A percentile compares a stretch with the other conserved stretches of the same genome.
phyloP scores from a whole-genome alignment of 2,797 vertebrate genomes.

The Micrastur ruficollis region DNA sequence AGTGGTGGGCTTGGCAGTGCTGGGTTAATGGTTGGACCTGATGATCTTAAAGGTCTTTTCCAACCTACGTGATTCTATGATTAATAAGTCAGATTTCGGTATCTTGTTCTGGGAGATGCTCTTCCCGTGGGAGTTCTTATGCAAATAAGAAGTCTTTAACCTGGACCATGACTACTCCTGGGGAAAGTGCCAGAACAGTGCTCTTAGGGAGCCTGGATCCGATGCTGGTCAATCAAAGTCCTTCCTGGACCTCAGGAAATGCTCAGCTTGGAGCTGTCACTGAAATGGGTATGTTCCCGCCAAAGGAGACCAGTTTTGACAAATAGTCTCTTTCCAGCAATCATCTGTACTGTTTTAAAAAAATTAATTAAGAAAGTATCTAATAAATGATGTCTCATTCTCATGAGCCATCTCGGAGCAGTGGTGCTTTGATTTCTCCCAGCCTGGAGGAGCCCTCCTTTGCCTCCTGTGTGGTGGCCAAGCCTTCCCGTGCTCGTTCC shows the following conservation, averaged over 20 bases:
- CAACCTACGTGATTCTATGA: too few relatives aligned
- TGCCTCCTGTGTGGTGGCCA: not conserved
- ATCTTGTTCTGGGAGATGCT: not conserved
- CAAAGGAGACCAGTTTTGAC: not conserved
- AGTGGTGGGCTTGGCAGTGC: too few relatives aligned
- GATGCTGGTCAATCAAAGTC: not conserved
- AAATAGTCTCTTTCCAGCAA: conserved; percentile 17
- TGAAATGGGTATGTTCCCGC: not conserved
- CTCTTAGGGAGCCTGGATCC: not conserved
- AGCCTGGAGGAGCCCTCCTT: not conserved
- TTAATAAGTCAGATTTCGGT: not conserved
- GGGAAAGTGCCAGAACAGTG: not conserved
- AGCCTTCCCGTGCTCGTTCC: not conserved
- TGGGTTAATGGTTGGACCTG: too few relatives aligned
- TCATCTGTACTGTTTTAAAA: not conserved
- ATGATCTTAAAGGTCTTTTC: too few relatives aligned
- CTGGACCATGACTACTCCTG: fast-evolving
- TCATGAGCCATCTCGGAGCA: not conserved
- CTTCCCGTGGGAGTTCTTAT: not conserved
- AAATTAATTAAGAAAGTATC: conserved; percentile 15
- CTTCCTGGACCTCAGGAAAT: not conserved
- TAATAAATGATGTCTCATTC: not conserved
- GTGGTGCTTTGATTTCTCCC: not conserved
- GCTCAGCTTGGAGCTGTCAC: not conserved
- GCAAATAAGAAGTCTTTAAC: not conserved